phyloP scores from a whole-genome alignment of 1,140 invertebrate species.

The Gonatopus flavifemur region DNA sequence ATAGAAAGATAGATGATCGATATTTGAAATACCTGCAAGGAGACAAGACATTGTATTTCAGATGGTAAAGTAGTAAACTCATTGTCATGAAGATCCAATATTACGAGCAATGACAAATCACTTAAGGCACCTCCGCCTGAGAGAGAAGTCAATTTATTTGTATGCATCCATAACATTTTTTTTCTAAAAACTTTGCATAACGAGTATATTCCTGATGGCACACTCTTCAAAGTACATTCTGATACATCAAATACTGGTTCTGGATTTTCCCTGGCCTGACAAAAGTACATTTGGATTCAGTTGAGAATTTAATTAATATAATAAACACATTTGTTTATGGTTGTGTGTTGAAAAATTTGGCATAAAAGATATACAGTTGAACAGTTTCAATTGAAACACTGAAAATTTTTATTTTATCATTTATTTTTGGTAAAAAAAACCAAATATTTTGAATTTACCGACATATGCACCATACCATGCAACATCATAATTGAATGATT shows the following conservation, averaged over 20 bases:
- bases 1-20: neutral
- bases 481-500: constrained; percentile 9
- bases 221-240: constrained; percentile 67
- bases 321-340: neutral
- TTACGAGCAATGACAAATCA: constrained; percentile 68
- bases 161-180: constrained; percentile 66
- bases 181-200: constrained; percentile 79
- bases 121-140: constrained; percentile 69
- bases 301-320: constrained; percentile 9
- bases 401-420: too few species aligned
- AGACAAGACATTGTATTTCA: constrained; percentile 64
- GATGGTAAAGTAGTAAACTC: constrained; percentile 64
- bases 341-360: neutral
- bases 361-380: neutral
- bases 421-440: too few species aligned
- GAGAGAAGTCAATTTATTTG: constrained; percentile 69
- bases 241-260: constrained; percentile 76
- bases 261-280: constrained; percentile 72
- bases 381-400: too few species aligned
- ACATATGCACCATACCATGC: constrained; percentile 2
- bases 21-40: constrained; percentile 59
- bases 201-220: constrained; percentile 74
- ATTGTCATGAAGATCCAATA: constrained; percentile 74
- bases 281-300: constrained; percentile 19
- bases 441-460: neutral